These are phyloP conservation scores for Zoroaster sp. DNA, from an alignment of 53 echinoderm and acorn worm genomes.

Conservation along the genomic window DNA sequence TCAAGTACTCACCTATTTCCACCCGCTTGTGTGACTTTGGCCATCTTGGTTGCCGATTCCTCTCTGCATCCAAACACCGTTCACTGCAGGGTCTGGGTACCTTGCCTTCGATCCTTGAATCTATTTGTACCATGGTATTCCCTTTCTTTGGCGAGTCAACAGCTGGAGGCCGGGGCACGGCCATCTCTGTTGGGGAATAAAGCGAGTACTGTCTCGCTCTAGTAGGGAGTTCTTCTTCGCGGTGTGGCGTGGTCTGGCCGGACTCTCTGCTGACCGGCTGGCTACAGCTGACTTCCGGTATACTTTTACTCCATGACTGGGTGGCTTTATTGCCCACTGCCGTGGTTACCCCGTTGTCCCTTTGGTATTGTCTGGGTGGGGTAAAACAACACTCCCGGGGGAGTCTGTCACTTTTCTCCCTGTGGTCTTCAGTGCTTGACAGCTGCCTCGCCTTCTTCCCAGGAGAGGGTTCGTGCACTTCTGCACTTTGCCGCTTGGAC, in stretches of 20 bases:
- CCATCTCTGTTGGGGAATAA: constrained; percentile 45
- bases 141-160: constrained; percentile 65
- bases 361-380: constrained; percentile 57
- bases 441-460: constrained; percentile 61
- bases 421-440: constrained; percentile 20
- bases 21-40: constrained; percentile 55
- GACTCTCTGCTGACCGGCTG: constrained; percentile 6
- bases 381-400: constrained; percentile 50
- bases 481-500: constrained; percentile 60
- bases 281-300: constrained; percentile 51
- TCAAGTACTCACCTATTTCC: constrained; percentile 60
- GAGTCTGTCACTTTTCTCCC: constrained; percentile 56
- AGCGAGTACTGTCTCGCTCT: constrained; percentile 57
- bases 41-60: constrained; percentile 52
- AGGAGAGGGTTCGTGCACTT: constrained; percentile 59
- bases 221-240: constrained; percentile 16
- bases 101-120: constrained; percentile 58
- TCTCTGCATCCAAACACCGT: constrained; percentile 39
- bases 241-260: constrained; percentile 1
- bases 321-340: constrained; percentile 14
- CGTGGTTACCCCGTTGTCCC: constrained; percentile 44
- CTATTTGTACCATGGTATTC: constrained; percentile 54
- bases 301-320: constrained; percentile 11
- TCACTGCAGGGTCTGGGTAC: constrained; percentile 44
- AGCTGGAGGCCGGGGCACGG: constrained; percentile 47